Evolutionary conservation across 2,797 vertebrate species (phyloP).

Genomic region (Sebastes ruberrimus): DNA sequence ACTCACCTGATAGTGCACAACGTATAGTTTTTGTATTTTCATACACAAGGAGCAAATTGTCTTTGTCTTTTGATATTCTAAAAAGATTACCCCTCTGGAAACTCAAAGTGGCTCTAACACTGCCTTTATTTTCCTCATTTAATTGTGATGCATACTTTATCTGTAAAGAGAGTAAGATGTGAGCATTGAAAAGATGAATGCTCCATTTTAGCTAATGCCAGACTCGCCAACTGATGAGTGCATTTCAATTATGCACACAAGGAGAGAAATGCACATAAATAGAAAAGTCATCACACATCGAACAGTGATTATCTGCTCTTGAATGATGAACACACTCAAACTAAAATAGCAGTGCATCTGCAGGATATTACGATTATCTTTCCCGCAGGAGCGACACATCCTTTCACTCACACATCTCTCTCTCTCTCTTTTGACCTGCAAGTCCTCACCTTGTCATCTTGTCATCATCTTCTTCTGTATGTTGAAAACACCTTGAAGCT

Average conservation of each 20-base stretch:
- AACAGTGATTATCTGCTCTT: conserved; percentile 1
- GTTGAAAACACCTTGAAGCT: background rate
- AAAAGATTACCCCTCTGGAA: background rate
- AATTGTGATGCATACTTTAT: background rate
- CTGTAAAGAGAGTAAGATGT: background rate
- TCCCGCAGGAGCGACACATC: background rate
- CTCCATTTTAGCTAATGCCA: background rate
- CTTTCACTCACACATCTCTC: background rate
- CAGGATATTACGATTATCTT: conserved; percentile 4
- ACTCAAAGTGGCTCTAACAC: background rate
- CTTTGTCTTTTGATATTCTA: background rate
- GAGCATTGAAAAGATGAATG: background rate
- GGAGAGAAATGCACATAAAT: background rate
- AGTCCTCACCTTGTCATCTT: background rate
- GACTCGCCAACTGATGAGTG: background rate
- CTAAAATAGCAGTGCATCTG: conserved; percentile 5
- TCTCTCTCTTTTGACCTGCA: background rate
- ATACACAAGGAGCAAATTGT: background rate
- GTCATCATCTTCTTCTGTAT: background rate
- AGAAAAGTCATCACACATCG: background rate
- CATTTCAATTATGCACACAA: background rate
- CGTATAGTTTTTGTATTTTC: background rate
- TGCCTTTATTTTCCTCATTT: background rate
- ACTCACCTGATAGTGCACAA: background rate
- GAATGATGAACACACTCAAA: background rate